phyloP scores from a whole-genome alignment of 2,888 invertebrate species.

The Plagodis dolabraria region DNA sequence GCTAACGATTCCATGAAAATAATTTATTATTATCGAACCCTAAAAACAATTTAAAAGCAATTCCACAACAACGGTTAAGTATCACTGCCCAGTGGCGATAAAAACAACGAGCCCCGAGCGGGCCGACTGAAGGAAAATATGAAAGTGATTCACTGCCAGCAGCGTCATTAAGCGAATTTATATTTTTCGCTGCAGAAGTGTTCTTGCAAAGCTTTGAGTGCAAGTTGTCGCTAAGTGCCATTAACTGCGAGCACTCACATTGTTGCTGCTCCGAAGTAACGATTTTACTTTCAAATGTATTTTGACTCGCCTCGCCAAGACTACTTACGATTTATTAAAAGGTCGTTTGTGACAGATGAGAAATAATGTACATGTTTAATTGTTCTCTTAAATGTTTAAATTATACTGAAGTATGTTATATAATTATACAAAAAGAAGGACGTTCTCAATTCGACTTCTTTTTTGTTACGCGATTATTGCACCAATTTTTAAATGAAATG shows the following conservation, averaged over 20 bases:
- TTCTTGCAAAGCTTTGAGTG: constrained; percentile 45
- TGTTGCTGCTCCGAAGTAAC: constrained; percentile 42
- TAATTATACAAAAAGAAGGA: too few species aligned
- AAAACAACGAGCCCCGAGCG: constrained; percentile 31
- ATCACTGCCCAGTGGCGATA: constrained; percentile 22
- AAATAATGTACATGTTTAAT: not conserved
- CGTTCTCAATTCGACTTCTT: too few species aligned
- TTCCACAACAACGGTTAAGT: constrained; percentile 26
- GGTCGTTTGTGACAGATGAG: constrained; percentile 13
- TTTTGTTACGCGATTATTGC: too few species aligned
- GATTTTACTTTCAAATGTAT: constrained; percentile 40
- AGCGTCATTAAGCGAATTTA: constrained; percentile 66
- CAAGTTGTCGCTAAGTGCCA: constrained; percentile 63
- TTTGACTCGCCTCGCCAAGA: constrained; percentile 23
- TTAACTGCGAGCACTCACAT: constrained; percentile 49
- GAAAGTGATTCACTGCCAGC: constrained; percentile 54
- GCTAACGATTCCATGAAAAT: too few species aligned
- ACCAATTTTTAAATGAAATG: too few species aligned
- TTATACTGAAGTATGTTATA: too few species aligned
- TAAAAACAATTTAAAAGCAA: constrained; percentile 24
- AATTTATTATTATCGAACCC: constrained; percentile 1
- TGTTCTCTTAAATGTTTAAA: too few species aligned
- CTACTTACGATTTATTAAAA: constrained; percentile 18
- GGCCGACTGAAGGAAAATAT: constrained; percentile 44
- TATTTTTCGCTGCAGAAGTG: constrained; percentile 55